phyloP scores from a whole-genome alignment of 2,888 invertebrate species.

The Drosophila anomalata region DNA sequence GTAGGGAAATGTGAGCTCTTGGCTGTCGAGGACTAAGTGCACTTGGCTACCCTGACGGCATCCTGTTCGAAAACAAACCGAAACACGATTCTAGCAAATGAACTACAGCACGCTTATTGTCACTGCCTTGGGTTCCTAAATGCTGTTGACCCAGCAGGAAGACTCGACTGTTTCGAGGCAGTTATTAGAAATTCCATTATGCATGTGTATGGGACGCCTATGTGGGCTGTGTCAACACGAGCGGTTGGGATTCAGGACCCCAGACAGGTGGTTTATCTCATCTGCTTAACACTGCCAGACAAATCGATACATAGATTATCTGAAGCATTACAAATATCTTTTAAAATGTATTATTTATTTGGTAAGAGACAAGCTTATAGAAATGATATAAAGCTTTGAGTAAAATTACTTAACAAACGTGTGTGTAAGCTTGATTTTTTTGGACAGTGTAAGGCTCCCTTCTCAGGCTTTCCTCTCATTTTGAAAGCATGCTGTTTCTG shows the following conservation, averaged over 20 bases:
- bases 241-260: conserved; percentile 30
- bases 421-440: conserved; percentile 1
- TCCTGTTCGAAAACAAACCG: conserved; percentile 13
- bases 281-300: conserved; percentile 20
- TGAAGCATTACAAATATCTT: background rate
- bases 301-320: background rate
- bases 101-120: conserved; percentile 54
- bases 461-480: conserved; percentile 7
- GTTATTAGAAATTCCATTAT: conserved; percentile 79
- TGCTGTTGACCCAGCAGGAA: conserved; percentile 65
- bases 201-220: conserved; percentile 43
- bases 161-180: conserved; percentile 22
- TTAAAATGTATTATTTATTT: background rate
- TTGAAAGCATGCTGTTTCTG: conserved; percentile 29
- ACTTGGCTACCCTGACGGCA: conserved; percentile 15
- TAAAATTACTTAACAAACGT: background rate
- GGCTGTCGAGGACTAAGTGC: conserved; percentile 34
- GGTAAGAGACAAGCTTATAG: background rate
- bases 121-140: conserved; percentile 53
- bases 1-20: conserved; percentile 2
- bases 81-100: conserved; percentile 37
- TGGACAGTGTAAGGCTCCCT: conserved; percentile 19
- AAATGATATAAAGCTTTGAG: background rate
- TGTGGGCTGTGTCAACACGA: conserved; percentile 66
- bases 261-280: conserved; percentile 43